Conservation (phyloP, 2,888 invertebrate genomes). For the Morinoia aosen region DNA sequence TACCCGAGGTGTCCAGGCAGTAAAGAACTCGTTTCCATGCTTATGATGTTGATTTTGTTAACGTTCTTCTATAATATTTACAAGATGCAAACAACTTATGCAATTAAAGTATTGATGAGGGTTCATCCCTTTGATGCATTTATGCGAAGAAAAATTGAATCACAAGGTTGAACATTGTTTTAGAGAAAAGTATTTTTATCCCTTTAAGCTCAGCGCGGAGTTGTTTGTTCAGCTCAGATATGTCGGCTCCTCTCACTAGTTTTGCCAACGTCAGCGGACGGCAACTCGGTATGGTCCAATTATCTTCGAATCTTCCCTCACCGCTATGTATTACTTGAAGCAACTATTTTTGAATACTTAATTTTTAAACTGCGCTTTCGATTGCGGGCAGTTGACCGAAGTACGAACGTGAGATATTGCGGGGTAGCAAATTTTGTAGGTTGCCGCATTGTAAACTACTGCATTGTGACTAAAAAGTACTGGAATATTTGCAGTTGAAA, state of each 20-base stretch:
- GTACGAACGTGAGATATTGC: neutral
- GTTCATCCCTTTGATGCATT: neutral
- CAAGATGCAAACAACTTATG: neutral
- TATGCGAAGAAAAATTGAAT: neutral
- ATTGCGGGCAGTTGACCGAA: neutral
- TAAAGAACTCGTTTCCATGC: too few species aligned
- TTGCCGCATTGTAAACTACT: neutral
- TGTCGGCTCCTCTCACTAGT: neutral
- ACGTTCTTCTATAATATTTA: too few species aligned
- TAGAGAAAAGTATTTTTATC: neutral
- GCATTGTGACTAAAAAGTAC: neutral
- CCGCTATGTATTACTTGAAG: neutral
- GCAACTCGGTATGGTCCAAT: neutral
- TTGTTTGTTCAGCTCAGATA: neutral
- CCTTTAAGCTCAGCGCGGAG: neutral
- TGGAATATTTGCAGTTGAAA: neutral
- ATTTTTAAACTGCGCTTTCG: neutral
- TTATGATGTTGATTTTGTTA: too few species aligned
- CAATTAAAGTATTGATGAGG: neutral
- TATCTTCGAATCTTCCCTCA: neutral
- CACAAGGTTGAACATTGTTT: neutral
- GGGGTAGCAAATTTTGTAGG: neutral
- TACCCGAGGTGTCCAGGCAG: neutral
- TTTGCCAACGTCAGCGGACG: neutral
- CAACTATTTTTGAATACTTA: neutral